Evolutionary conservation across 2,888 invertebrate genomes (phyloP), one percentile per base, ranked within the genome.

Genomic region (Temnothorax unifasciatus): DNA sequence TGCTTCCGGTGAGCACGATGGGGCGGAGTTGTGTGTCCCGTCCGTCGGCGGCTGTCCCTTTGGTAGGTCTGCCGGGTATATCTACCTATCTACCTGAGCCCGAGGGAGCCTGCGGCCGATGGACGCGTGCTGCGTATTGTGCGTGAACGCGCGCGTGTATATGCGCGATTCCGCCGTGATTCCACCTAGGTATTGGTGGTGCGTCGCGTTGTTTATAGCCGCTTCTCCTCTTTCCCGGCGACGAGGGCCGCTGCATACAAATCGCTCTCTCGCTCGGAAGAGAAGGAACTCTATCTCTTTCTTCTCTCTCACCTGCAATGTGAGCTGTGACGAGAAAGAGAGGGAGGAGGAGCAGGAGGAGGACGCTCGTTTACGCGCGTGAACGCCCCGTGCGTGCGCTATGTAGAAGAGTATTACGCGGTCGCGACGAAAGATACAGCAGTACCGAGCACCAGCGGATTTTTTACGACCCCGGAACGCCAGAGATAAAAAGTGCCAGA

Each of bases 181-280:
- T 90, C 91, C 90, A 90, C 86, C 92, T 88, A 90, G 90, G 93
- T 92, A 93, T 93, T 92, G 94, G 93, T 92, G 91, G 91, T 92
- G 90, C 93, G 93, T 93, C 93, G 92, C 94, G 93, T 94, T 94
- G 94, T 94, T 94, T 94, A 94, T 94, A 93, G 93, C 93, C 93
- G 92, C 93, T 93, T 94, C 94, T 93, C 93, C 93, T 93, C 92
- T 93, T 93, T 93, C 92, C 91, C 93, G 93, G 91, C 94, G 92
- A 91, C 71, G 89, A 89, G 90, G 86, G 89, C 91, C 90, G 86
- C 91, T 92, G 94, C 93, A 94, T 94, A 94, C 94, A 94, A 94
- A 94, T 94, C 92, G 91, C 89, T 85, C 85, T 54, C 76, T 76
- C 76, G 34, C 25, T 44, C 47, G 57, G 15, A 29, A 77, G 84